Evolutionary conservation across 2,113 vertebrate species (phyloP).

Genomic region (Sinocyclocheilus maitianheensis): DNA sequence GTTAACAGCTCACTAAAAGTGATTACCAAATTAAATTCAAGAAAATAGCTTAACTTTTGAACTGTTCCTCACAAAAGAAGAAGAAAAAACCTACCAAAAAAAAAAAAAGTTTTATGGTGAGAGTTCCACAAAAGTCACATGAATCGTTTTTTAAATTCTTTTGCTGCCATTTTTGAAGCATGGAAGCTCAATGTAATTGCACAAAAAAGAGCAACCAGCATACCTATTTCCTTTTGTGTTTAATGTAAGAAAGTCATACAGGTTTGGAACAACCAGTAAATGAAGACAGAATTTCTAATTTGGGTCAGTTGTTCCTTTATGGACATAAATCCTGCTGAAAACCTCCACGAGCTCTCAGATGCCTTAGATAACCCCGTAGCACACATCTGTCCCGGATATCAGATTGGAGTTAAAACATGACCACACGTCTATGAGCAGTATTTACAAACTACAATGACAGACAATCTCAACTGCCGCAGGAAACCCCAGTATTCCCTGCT

Average conservation of each 20-base stretch:
- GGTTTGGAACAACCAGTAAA: neutral
- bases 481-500: neutral
- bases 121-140: neutral
- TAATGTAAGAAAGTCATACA: neutral
- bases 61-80: neutral
- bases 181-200: neutral
- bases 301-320: neutral
- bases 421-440: neutral
- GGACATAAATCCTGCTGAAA: neutral
- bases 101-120: neutral
- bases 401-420: neutral
- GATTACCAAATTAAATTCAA: neutral
- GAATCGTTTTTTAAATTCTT: neutral
- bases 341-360: neutral
- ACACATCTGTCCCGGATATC: neutral
- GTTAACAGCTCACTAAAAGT: neutral
- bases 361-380: neutral
- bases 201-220: neutral
- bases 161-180: neutral
- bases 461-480: neutral
- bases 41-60: neutral
- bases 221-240: neutral
- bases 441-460: conserved; percentile 12
- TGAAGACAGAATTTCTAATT: neutral
- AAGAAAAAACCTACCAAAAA: neutral